Percentiles rank a stretch among this genome's conserved stretches.
These are phyloP conservation scores for Chamaea fasciata DNA, from an alignment of 2,113 vertebrate species.

Conservation along the genomic window DNA sequence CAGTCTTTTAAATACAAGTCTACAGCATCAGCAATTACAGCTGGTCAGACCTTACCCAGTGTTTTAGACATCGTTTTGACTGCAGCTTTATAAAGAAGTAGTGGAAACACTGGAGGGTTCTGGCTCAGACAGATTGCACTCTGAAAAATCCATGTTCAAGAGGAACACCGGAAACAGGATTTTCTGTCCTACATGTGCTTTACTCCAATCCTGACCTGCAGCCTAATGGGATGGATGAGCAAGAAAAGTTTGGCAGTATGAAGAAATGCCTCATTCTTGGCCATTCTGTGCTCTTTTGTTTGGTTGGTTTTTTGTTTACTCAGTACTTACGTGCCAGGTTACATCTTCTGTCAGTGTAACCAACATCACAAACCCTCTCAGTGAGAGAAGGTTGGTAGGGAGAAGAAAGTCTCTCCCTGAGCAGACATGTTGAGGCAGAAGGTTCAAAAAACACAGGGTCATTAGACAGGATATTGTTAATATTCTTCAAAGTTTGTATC, in stretches of 20 bases:
- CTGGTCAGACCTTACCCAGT: background rate
- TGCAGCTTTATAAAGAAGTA: background rate
- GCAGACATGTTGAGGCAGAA: background rate
- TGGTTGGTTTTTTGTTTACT: background rate
- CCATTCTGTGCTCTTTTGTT: background rate
- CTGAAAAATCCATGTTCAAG: background rate
- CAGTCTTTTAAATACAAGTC: background rate
- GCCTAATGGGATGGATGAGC: background rate
- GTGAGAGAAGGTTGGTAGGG: background rate
- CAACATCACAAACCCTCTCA: background rate
- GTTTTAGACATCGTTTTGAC: background rate
- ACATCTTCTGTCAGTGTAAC: background rate
- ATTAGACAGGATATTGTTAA: conserved; percentile 34
- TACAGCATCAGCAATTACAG: background rate
- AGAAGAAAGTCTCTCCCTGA: background rate
- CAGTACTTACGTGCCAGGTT: background rate
- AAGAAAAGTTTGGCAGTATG: background rate
- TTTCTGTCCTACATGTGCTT: background rate
- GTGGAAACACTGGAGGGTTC: background rate
- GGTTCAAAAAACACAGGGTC: background rate
- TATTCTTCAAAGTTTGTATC: conserved; percentile 39
- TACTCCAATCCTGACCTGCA: background rate
- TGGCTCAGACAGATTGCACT: background rate
- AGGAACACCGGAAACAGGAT: background rate
- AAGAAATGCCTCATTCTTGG: background rate